Conservation (phyloP, 2,888 invertebrate species). For the Eupithecia tripunctaria region DNA sequence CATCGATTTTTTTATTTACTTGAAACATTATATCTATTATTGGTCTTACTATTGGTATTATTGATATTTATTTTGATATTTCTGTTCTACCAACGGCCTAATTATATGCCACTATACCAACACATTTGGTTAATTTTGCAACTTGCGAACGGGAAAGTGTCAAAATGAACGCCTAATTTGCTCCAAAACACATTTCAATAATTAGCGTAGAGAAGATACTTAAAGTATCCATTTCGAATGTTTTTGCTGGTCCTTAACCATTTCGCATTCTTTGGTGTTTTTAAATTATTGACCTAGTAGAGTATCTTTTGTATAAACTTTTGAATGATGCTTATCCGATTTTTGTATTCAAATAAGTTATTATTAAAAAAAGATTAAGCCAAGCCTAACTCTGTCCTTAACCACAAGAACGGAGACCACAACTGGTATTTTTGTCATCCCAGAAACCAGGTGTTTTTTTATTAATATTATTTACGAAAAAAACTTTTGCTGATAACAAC, state of each 20-base stretch:
- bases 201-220: constrained; percentile 48
- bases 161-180: constrained; percentile 73
- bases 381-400: no score
- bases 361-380: no score
- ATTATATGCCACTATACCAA: background rate
- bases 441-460: background rate
- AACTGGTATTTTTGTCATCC: no score
- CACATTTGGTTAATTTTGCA: background rate
- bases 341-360: background rate
- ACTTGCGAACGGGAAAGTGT: constrained; percentile 42
- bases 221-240: background rate
- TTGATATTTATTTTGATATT: background rate
- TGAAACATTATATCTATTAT: no score
- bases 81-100: background rate
- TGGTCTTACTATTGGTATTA: no score
- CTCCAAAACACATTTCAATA: constrained; percentile 65
- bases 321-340: background rate
- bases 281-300: background rate
- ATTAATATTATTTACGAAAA: background rate
- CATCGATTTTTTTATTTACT: no score
- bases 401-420: no score
- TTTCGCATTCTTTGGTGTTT: background rate
- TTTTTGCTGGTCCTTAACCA: background rate
- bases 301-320: background rate
- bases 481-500: background rate